Base-by-base conservation (phyloP, 2,797 vertebrate genomes). In the Acrossocheilus wenchowensis region DNA sequence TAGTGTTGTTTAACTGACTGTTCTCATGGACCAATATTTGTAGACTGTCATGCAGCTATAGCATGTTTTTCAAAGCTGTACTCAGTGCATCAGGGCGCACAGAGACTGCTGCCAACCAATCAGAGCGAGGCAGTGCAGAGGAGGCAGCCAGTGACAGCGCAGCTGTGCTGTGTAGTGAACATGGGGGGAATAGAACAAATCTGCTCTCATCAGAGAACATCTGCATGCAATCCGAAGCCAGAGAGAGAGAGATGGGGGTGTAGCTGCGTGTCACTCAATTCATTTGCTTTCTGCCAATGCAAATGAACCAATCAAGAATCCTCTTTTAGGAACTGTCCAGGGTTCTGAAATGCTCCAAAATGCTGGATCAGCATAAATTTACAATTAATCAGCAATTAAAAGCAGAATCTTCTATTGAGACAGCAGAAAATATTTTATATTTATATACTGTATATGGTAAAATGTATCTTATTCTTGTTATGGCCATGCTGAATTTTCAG, bases 91-190 rank as follows among this genome's bases (percentile, higher is more conserved):
- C 36, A 34, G 21, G 15, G 78, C 12, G 23, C 85, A 41, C 72
- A 84, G 82, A 81, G 72, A 85, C 78, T 36, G 54, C 54, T 50
- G 45, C 9, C 36, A 78, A 50, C 88, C 88, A 88, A 81, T 89
- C 89, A 89, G 68, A 86, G 45, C 17, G 30, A 41, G 71, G 68
- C 66, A 64, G 73, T 81, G 62, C 69, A 77, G 83, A n/a, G 26
- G 62, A 73, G 34, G 34, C 52, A 83, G 82, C 90, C 90, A 91
- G 77, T 88, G 69, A 85, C 78, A 66, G 54, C 23, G 78, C 43
- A 77, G 57, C 84, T 66, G 64, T 78, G 54, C 64, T 72, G 71
- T 88, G 73, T 71, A 74, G 78, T 77, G 71, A 68, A 82, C 57
- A 73, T 30, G 60, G 45, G 69, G 50, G 14, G 54, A 57, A 45